phyloP scores from a whole-genome alignment of 2,888 invertebrate genomes.

The Hirtodrosophila histrioides region DNA sequence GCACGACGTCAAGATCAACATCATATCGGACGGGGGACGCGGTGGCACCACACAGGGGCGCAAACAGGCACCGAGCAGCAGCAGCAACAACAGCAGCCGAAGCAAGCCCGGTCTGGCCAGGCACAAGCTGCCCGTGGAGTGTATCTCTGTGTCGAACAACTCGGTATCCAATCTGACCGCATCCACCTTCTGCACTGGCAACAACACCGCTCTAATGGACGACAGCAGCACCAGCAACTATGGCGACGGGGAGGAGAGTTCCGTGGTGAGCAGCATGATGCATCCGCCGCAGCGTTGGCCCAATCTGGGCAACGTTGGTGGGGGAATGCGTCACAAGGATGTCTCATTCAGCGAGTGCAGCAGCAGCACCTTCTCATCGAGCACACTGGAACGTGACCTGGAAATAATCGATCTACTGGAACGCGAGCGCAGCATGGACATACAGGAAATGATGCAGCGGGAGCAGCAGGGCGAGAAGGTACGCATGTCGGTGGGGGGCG shows the following conservation, averaged over 20 bases:
- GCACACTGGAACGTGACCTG: conserved; percentile 83
- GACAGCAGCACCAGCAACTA: conserved; percentile 82
- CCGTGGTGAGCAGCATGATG: conserved; percentile 83
- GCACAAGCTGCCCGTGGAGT: conserved; percentile 70
- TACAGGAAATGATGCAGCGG: conserved; percentile 83
- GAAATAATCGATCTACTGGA: conserved; percentile 84
- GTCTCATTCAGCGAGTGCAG: conserved; percentile 82
- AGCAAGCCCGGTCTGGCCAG: conserved; percentile 20
- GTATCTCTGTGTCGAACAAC: conserved; percentile 74
- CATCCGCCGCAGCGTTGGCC: conserved; percentile 69
- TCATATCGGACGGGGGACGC: conserved; percentile 80
- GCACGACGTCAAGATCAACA: conserved; percentile 81
- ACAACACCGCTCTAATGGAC: conserved; percentile 61
- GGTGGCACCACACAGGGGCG: conserved; percentile 38
- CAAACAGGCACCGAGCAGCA: conserved; percentile 39
- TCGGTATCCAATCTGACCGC: conserved; percentile 83
- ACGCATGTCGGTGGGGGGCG: conserved; percentile 58
- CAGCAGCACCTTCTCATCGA: conserved; percentile 79
- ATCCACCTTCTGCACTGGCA: conserved; percentile 82
- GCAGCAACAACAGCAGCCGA: conserved; percentile 42
- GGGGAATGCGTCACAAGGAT: conserved; percentile 74
- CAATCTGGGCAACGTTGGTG: conserved; percentile 5
- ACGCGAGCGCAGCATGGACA: conserved; percentile 84
- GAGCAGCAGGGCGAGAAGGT: conserved; percentile 80
- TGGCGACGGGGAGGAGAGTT: conserved; percentile 83